A percentile compares a stretch with the other conserved stretches of the same genome.
phyloP scores from a whole-genome alignment of 2,113 vertebrate species.

The Empidonax alnorum region DNA sequence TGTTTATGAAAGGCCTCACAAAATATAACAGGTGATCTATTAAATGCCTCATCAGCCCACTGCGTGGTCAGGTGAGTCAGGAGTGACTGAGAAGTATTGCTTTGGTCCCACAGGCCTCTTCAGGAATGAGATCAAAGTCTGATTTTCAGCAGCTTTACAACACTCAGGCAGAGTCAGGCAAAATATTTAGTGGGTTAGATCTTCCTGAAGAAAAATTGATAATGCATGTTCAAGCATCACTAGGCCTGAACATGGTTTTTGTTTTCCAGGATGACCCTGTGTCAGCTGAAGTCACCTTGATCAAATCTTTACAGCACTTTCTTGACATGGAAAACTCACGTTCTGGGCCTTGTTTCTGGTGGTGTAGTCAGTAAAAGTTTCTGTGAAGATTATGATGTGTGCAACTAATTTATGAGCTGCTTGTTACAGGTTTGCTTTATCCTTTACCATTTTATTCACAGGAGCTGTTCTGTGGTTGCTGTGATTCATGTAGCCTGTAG shows the following conservation, averaged over 20 bases:
- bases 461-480: neutral
- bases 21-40: neutral
- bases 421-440: neutral
- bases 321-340: neutral
- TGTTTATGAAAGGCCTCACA: neutral
- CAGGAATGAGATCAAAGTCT: conserved; percentile 17
- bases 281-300: neutral
- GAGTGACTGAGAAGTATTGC: neutral
- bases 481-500: neutral
- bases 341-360: neutral
- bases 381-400: neutral
- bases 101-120: neutral
- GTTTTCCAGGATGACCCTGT: neutral
- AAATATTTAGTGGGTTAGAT: conserved; percentile 1
- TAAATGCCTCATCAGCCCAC: neutral
- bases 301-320: neutral
- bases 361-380: neutral
- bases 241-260: neutral
- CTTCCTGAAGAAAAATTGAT: neutral
- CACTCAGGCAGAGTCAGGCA: neutral
- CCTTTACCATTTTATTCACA: neutral
- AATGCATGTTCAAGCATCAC: neutral
- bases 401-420: neutral
- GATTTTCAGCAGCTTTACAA: conserved; percentile 23
- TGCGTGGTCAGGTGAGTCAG: neutral